Base-by-base conservation (phyloP, 2,797 vertebrate species). In the Eremophila alpestris region DNA sequence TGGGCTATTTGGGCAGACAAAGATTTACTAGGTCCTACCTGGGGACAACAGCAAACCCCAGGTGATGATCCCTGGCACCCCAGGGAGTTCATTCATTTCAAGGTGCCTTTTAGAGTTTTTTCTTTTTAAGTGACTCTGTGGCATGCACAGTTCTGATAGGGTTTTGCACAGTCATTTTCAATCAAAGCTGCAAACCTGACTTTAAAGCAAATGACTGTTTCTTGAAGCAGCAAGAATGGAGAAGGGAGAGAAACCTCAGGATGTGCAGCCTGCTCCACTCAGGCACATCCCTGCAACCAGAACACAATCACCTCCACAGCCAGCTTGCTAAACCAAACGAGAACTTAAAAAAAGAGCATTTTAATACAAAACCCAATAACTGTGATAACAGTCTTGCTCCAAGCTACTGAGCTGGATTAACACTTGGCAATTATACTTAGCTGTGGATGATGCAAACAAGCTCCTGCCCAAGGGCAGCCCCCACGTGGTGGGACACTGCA, bases 161-260 rank as follows among this genome's bases (percentile, higher is more conserved):
- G 60, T 83, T 97, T 87, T 94, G 87, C 93, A 95, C 30, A 87
- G 82, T 91, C 87, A 94, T 94, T 92, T 91, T 83, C 71, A 87
- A 87, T 76, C 89, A 87, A 67, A 92, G 43, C 73, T 75, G 83
- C 80, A 95, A 91, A 91, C 49, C 71, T 82, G 75, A 34, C 94
- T 95, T 90, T 67, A 79, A 63, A 83, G 80, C 68, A 91, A 89
- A 83, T 62, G 30, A 68, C 46, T 80, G 29, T 67, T 77, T 89
- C 76, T 79, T 59, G 34, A 85, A 89, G 64, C 68, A 83, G 79
- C 62, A 75, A 77, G 49, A 85, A 92, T 3, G 11, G 56, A 67
- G 41, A 91, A 12, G 51, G 40, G 71, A 78, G 40, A 51, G 52
- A 43, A 94, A 73, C 3, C 22, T 73, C 16, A 59, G 70, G 73